Evolutionary conservation across 2,797 vertebrate genomes (phyloP).

Genomic region (Benthosema pterotum): DNA sequence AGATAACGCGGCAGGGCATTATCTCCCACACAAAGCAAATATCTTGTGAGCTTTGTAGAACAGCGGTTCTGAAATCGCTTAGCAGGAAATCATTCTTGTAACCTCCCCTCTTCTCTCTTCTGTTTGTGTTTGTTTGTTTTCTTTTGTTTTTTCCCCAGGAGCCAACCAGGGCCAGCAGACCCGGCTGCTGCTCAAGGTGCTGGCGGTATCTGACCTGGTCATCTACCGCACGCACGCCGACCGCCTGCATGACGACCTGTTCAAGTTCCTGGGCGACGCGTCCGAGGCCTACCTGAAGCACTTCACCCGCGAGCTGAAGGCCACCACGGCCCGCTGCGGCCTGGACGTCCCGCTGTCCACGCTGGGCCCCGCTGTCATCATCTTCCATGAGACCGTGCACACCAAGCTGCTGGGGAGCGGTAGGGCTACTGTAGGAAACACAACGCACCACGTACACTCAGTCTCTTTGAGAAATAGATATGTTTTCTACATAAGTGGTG

Average conservation of each 20-base stretch:
- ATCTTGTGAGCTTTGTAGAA: no score
- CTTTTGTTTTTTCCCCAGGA: conserved; percentile 62
- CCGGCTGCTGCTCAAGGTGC: conserved; percentile 93
- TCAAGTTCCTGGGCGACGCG: conserved; percentile 98
- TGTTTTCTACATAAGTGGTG: no score
- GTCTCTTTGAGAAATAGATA: no score
- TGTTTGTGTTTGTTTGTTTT: background rate
- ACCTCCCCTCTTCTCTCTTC: background rate
- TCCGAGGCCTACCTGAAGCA: conserved; percentile 98
- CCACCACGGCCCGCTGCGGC: conserved; percentile 94
- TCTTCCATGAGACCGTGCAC: conserved; percentile 98
- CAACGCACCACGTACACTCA: background rate
- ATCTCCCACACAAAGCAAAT: no score
- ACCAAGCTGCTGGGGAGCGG: conserved; percentile 96
- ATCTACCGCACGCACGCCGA: conserved; percentile 98
- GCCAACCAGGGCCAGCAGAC: conserved; percentile 96
- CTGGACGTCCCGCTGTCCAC: conserved; percentile 96
- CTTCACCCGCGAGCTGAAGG: conserved; percentile 96
- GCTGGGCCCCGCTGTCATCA: conserved; percentile 94
- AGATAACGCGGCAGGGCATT: no score
- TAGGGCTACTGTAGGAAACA: conserved; percentile 47
- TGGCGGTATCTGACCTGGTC: conserved; percentile 96
- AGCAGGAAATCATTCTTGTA: no score
- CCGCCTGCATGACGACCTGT: conserved; percentile 97
- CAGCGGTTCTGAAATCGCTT: no score